Evolutionary conservation across 2,888 invertebrate genomes (phyloP).

Genomic region (Euplexia lucipara): DNA sequence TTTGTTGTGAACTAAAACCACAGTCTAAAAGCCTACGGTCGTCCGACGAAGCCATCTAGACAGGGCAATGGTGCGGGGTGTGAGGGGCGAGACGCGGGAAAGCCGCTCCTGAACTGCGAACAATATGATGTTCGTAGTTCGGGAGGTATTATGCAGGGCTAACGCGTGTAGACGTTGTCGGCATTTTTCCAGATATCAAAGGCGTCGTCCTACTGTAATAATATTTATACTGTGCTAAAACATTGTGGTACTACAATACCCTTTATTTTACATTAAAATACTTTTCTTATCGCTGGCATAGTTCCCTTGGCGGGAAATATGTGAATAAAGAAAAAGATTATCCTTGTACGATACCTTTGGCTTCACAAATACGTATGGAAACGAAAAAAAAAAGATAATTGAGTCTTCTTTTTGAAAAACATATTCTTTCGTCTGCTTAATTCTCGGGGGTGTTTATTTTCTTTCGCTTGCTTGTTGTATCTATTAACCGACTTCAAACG

Average conservation of each 20-base stretch:
- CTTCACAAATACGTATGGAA: background rate
- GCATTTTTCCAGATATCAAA: too few species aligned
- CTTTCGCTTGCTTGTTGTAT: background rate
- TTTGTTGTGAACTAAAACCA: too few species aligned
- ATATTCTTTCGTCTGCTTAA: background rate
- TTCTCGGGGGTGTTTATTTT: background rate
- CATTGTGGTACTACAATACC: background rate
- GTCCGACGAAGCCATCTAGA: too few species aligned
- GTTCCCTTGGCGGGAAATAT: background rate
- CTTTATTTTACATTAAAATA: constrained; percentile 8
- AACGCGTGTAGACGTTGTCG: too few species aligned
- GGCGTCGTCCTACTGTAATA: too few species aligned
- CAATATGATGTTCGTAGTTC: too few species aligned
- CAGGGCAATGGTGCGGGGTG: too few species aligned
- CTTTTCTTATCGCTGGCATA: background rate
- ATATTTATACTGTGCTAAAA: background rate
- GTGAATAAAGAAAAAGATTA: constrained; percentile 13
- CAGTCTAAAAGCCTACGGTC: too few species aligned
- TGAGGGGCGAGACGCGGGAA: too few species aligned
- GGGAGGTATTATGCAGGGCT: too few species aligned
- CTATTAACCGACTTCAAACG: too few species aligned
- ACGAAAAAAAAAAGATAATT: constrained; percentile 13
- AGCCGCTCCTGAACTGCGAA: too few species aligned
- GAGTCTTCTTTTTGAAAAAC: background rate
- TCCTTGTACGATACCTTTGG: constrained; percentile 12